Base-by-base conservation (phyloP, 2,113 vertebrate genomes). In the Smithornis capensis region DNA sequence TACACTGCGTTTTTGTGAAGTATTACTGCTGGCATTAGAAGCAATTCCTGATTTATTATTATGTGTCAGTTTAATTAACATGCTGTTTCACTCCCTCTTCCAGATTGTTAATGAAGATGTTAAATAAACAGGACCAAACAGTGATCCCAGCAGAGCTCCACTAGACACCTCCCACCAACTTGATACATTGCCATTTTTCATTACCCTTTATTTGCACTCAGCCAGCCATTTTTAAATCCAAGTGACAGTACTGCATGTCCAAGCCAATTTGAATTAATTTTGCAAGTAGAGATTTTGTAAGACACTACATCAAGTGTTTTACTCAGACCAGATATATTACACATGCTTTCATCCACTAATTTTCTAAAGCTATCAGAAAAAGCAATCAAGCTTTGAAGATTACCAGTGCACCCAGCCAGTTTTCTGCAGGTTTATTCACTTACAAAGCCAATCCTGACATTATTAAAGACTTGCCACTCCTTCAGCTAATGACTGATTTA, bases 101-200 rank as follows among this genome's bases (percentile, higher is more conserved):
- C 94, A 97, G 95, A 87, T 95, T 95, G 73, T 97, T 97, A 97
- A 97, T 97, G 96, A 98, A 97, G 97, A 95, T 92, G 97, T 97
- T 97, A 97, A 97, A 94, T 95, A 95, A 96, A 94, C 88, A 87
- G 92, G 92, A 94, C 90, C 95, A 94, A 96, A 96, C 70, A 91
- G 65, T 59, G 92, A 88, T 97, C 97, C 95, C 96, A 85, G 63
- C 89, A 92, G 97, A 90, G 86, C 78, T 88, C 75, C 83, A 45
- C 45, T 22, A 95, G 90, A 83, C 83, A 87, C 83, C 95, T 93
- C 95, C 94, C 89, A 92, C 56, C 89, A 89, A 86, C 91, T 90
- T 78, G n/a, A 47, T 44, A 7, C 35, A 1, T 71, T 71, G 94
- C 83, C 95, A 38, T 96, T 95, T 92, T 83, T 96, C 97, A 95